phyloP scores from a whole-genome alignment of 37 sponge, comb jelly and placozoan species.

The Tethya wilhelma region DNA sequence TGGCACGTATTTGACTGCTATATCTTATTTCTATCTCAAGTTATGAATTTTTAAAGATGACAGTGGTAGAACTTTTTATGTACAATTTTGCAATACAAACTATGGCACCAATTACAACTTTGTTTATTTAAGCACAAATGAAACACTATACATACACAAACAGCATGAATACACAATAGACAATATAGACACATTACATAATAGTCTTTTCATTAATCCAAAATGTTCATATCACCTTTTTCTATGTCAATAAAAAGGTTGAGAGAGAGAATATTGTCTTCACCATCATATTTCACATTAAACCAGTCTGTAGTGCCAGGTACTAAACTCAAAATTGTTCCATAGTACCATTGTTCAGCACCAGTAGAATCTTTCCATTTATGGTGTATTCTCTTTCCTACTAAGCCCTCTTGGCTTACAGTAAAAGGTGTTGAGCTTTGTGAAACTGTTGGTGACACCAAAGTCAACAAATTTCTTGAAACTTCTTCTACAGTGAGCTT shows the following conservation, averaged over 20 bases:
- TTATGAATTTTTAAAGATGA: no score
- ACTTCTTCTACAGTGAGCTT: not conserved
- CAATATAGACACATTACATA: not conserved
- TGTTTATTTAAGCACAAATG: no score
- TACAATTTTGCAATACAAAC: no score
- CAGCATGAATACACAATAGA: not conserved
- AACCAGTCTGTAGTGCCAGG: slow-evolving; percentile 31
- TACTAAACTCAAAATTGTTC: slow-evolving; percentile 11
- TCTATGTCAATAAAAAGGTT: no score
- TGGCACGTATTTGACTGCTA: no score
- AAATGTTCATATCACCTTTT: not conserved
- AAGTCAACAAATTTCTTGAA: not conserved
- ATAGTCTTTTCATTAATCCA: no score
- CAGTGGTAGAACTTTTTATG: no score
- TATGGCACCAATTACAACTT: no score
- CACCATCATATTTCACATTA: slow-evolving; percentile 36
- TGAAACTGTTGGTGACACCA: no score
- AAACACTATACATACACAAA: no score
- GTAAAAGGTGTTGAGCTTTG: not conserved
- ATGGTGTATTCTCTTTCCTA: not conserved
- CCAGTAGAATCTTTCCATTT: not conserved
- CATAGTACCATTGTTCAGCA: slow-evolving; percentile 4
- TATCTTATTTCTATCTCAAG: no score
- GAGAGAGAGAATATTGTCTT: slow-evolving; percentile 8
- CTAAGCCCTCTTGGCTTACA: not conserved